These are phyloP conservation scores for Chaitophorus viminalis DNA, from an alignment of 2,888 invertebrate genomes.

Conservation along the genomic window DNA sequence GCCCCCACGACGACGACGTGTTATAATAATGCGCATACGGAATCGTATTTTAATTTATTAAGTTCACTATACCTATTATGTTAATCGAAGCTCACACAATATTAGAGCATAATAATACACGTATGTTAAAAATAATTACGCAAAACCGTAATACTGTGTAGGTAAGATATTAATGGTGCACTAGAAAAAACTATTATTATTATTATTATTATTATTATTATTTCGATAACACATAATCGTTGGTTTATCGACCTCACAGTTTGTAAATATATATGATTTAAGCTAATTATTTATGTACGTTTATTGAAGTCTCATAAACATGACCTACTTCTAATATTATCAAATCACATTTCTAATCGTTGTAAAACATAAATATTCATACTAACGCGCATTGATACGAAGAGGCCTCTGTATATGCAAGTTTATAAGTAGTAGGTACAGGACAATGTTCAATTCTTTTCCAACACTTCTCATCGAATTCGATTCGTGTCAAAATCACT, in stretches of 20 bases:
- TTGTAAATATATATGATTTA: conserved; percentile 33
- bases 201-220: too few relatives aligned
- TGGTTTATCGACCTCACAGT: conserved; percentile 29
- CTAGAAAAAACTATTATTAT: conserved; percentile 35
- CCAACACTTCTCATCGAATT: too few relatives aligned
- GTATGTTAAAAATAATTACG: conserved; percentile 38
- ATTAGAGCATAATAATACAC: too few relatives aligned
- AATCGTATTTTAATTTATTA: conserved; percentile 23
- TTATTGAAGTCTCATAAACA: conserved; percentile 37
- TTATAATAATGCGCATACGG: conserved; percentile 11
- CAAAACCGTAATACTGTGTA: not conserved
- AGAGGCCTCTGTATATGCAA: not conserved
- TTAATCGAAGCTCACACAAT: not conserved
- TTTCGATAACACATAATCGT: conserved; percentile 37
- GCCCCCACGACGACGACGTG: not conserved
- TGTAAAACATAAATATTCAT: conserved; percentile 37
- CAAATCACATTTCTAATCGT: not conserved
- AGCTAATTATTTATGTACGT: conserved; percentile 26
- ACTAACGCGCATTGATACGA: not conserved
- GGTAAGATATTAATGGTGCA: not conserved
- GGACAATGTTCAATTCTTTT: not conserved
- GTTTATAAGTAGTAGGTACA: too few relatives aligned
- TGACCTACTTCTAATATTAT: conserved; percentile 16
- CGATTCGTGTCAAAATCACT: too few relatives aligned
- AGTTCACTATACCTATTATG: too few relatives aligned